A percentile compares a stretch with the other conserved stretches of the same genome.
phyloP scores from a whole-genome alignment of 92 coral and sea anemone species.

The Isaurus tuberculatus region DNA sequence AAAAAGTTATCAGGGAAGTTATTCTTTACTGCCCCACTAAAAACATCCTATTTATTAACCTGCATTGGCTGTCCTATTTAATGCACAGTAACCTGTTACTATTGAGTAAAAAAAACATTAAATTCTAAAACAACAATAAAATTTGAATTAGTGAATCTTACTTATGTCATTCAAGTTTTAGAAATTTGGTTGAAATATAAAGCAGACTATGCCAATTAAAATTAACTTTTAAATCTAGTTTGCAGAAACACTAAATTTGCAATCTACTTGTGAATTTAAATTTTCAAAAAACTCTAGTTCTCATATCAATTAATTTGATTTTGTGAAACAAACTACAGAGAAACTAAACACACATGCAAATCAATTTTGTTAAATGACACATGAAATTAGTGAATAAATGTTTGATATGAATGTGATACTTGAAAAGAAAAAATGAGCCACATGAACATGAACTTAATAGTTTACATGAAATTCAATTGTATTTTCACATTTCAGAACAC shows the following conservation, averaged over 20 bases:
- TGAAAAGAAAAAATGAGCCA: slow-evolving; percentile 23
- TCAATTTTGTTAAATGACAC: slow-evolving; percentile 16
- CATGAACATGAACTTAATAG: slow-evolving; percentile 23
- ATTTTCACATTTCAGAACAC: slow-evolving; percentile 16
- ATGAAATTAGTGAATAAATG: slow-evolving; percentile 24
- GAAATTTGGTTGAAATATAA: slow-evolving; percentile 19
- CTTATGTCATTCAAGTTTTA: slow-evolving; percentile 23
- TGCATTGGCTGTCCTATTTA: slow-evolving; percentile 23
- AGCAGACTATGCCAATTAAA: slow-evolving; percentile 6
- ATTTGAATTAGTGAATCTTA: slow-evolving; percentile 25
- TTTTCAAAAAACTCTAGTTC: slow-evolving; percentile 20
- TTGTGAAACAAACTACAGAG: slow-evolving; percentile 8
- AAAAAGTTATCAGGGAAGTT: slow-evolving; percentile 17
- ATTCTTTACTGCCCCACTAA: slow-evolving; percentile 26
- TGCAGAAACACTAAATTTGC: slow-evolving; percentile 31
- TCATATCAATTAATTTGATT: slow-evolving; percentile 20
- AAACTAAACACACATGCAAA: slow-evolving; percentile 23
- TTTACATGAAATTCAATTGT: slow-evolving; percentile 29
- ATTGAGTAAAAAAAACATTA: slow-evolving; percentile 15
- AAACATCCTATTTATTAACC: slow-evolving; percentile 19
- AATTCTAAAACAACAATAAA: slow-evolving; percentile 16
- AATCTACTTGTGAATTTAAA: slow-evolving; percentile 14
- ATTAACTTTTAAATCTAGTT: slow-evolving; percentile 19
- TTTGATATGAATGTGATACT: slow-evolving; percentile 29
- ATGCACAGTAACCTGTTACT: slow-evolving; percentile 17